Base-by-base conservation (phyloP, 2,888 invertebrate species). In the Torymus tubicola region DNA sequence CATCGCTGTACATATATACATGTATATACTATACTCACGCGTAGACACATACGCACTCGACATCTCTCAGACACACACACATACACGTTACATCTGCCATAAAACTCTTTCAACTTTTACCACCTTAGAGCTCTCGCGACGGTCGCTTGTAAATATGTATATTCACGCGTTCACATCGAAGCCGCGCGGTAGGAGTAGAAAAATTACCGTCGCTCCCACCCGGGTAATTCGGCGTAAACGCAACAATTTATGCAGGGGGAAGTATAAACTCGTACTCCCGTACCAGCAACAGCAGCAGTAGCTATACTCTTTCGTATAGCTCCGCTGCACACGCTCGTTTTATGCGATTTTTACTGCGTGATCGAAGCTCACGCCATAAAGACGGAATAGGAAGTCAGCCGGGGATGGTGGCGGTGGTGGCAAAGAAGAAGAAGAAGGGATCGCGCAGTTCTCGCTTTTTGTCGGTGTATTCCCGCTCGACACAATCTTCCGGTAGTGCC, bases 321-420 rank as follows among this genome's bases (percentile, higher is more conserved):
- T 14, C 21, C 55, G n/a, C n/a, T n/a, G n/a, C n/a, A n/a, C n/a
- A 11, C 52, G 52, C 58, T 11, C 16, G 57, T 24, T 78, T 78
- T 71, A 78, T 31, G 60, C 64, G 65, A 78, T 71, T 78, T 78
- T 78, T 78, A 72, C 73, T 63, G 67, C 78, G 55, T 63, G 78
- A 55, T 72, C 67, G 78, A 71, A 71, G 65, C 64, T 53, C 63
- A 57, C 58, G 60, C 64, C 58, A 58, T 79, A 79, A 68, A 78
- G 63, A 52, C 18, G 18, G 42, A 55, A 55, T 18, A 55, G 60
- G 70, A 58, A 68, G 55, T 52, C 67, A 13, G 12, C 1, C 13
- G n/a, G n/a, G n/a, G n/a, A n/a, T n/a, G 24, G n/a, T n/a, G 21
- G 18, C 18, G 16, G 4, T 12, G n/a, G 14, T 21, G 71, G 18